phyloP scores from a whole-genome alignment of 2,888 invertebrate genomes.

The Platerodrilus igneus region DNA sequence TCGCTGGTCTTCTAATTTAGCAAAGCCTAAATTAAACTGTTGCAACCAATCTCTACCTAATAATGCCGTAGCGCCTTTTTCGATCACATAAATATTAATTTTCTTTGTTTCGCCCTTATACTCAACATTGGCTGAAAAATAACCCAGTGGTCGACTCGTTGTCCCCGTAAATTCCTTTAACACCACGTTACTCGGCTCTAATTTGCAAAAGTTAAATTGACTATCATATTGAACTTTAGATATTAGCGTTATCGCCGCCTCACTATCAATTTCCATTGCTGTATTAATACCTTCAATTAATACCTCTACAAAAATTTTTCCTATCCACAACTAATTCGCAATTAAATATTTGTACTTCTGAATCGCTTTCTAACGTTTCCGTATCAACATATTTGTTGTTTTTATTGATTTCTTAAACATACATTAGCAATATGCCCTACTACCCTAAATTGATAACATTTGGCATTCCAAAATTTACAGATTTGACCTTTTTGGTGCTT shows the following conservation, averaged over 20 bases:
- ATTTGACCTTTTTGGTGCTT: background rate
- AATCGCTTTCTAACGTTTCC: background rate
- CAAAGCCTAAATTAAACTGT: background rate
- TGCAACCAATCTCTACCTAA: background rate
- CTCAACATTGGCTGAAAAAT: background rate
- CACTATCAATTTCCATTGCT: no score
- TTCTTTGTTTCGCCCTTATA: no score
- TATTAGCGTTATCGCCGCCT: no score
- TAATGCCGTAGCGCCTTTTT: background rate
- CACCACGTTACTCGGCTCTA: background rate
- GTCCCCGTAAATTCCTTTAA: slow-evolving; percentile 1
- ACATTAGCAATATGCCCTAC: no score
- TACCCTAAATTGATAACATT: no score
- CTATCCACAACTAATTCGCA: background rate
- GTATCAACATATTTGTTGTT: no score
- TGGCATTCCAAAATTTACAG: no score
- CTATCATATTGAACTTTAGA: background rate
- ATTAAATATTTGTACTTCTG: background rate
- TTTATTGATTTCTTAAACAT: background rate
- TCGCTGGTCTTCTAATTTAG: background rate
- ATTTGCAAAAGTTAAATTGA: background rate
- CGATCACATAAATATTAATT: slow-evolving; percentile 1
- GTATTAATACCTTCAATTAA: no score
- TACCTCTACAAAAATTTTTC: no score
- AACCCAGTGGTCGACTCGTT: background rate